Conservation (phyloP, 2,888 invertebrate species). For the Linyphia triangularis region DNA sequence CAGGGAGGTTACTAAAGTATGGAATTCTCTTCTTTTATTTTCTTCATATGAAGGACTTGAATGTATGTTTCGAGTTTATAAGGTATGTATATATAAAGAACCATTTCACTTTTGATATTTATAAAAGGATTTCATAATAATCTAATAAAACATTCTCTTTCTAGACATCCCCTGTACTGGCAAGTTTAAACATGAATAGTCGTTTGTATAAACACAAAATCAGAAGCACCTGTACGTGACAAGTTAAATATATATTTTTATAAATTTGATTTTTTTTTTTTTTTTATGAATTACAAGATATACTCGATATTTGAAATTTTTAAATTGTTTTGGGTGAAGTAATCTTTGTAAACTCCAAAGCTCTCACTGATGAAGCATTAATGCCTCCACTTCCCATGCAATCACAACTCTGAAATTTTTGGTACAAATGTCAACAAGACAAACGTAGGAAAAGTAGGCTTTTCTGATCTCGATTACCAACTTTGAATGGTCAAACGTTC, state of each 20-base stretch:
- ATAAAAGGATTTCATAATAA: not conserved
- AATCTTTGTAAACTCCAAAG: too few species aligned
- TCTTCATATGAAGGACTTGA: slow-evolving; percentile 53
- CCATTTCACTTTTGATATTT: slow-evolving; percentile 4
- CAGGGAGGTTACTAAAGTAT: slow-evolving; percentile 42
- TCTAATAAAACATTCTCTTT: not conserved
- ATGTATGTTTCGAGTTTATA: slow-evolving; percentile 56
- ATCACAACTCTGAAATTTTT: too few species aligned
- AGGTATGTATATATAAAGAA: slow-evolving; percentile 40
- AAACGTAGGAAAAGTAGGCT: too few species aligned
- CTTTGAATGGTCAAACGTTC: too few species aligned
- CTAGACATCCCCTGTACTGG: slow-evolving; percentile 45
- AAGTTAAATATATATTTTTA: not conserved
- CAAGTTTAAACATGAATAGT: slow-evolving; percentile 57
- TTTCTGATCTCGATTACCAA: too few species aligned
- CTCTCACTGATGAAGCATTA: too few species aligned
- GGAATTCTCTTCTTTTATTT: slow-evolving; percentile 61
- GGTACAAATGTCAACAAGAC: too few species aligned
- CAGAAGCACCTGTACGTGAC: not conserved
- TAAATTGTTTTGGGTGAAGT: too few species aligned
- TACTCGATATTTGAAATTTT: too few species aligned
- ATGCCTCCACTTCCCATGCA: too few species aligned
- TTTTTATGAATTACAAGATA: too few species aligned
- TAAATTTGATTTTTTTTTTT: not conserved
- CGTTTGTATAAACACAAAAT: slow-evolving; percentile 9